phyloP scores from a whole-genome alignment of 2,113 vertebrate genomes.

The Sander lucioperca region DNA sequence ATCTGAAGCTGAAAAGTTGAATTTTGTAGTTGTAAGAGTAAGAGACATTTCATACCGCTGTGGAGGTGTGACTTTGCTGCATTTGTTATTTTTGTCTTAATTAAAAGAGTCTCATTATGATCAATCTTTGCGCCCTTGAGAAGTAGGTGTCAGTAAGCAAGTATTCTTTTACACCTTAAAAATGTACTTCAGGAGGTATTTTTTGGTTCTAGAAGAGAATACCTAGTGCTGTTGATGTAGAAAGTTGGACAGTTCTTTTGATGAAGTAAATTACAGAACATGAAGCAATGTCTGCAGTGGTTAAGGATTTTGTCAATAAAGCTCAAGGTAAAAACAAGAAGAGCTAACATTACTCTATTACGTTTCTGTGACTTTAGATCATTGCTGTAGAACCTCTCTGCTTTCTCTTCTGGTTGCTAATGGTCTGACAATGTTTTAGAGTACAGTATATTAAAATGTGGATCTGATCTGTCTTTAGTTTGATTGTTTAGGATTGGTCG shows the following conservation, averaged over 20 bases:
- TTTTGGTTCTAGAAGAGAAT: background rate
- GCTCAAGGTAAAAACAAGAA: background rate
- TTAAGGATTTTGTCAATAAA: background rate
- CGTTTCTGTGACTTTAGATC: background rate
- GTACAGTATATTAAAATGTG: no score
- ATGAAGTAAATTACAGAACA: background rate
- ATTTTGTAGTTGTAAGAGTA: background rate
- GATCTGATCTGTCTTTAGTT: no score
- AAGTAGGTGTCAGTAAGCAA: conserved; percentile 10
- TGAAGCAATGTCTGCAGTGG: background rate
- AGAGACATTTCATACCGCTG: background rate
- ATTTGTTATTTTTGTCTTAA: conserved; percentile 18
- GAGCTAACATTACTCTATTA: background rate
- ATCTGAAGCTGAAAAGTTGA: conserved; percentile 10
- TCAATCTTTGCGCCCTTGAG: background rate
- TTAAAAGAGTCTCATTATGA: conserved; percentile 9
- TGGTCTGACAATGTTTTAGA: background rate
- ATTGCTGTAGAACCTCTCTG: background rate
- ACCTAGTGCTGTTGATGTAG: background rate
- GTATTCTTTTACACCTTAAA: conserved; percentile 15
- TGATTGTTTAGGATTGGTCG: no score
- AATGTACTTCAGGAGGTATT: background rate
- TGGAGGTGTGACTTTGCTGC: conserved; percentile 4
- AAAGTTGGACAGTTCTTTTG: background rate
- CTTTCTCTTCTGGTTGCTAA: background rate